A percentile compares a stretch with the other conserved stretches of the same genome.
Evolutionary conservation across 1,140 invertebrate species (phyloP).

Genomic region (Araneus ventricosus): DNA sequence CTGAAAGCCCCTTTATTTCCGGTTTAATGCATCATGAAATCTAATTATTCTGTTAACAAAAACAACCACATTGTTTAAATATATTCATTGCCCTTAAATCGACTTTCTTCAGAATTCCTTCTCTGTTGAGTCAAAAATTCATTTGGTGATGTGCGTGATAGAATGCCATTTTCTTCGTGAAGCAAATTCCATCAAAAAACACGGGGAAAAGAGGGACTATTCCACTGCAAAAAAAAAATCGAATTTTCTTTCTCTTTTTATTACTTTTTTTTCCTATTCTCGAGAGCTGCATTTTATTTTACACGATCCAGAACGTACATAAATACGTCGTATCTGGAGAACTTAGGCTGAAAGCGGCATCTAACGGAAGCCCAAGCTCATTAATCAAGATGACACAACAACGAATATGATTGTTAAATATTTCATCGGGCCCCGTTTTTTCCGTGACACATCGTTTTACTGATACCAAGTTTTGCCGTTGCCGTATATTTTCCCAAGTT

Average conservation of each 20-base stretch:
- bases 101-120: neutral
- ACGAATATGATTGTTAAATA: constrained; percentile 38
- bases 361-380: neutral
- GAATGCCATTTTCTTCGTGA: neutral
- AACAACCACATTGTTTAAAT: too few species aligned
- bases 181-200: neutral
- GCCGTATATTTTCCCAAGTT: constrained; percentile 6
- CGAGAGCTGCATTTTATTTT: neutral
- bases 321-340: neutral
- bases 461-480: neutral
- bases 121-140: neutral
- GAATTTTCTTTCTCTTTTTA: neutral
- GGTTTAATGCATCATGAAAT: too few species aligned
- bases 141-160: neutral
- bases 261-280: neutral
- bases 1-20: too few species aligned
- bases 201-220: neutral
- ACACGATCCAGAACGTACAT: neutral
- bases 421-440: neutral
- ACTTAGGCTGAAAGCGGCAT: neutral
- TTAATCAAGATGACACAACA: constrained; percentile 6
- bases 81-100: neutral
- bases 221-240: neutral
- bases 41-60: too few species aligned
- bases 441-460: neutral